A percentile compares a stretch with the other conserved stretches of the same genome.
Conservation (phyloP, 2,113 vertebrate genomes). For the Colinus virginianus region DNA sequence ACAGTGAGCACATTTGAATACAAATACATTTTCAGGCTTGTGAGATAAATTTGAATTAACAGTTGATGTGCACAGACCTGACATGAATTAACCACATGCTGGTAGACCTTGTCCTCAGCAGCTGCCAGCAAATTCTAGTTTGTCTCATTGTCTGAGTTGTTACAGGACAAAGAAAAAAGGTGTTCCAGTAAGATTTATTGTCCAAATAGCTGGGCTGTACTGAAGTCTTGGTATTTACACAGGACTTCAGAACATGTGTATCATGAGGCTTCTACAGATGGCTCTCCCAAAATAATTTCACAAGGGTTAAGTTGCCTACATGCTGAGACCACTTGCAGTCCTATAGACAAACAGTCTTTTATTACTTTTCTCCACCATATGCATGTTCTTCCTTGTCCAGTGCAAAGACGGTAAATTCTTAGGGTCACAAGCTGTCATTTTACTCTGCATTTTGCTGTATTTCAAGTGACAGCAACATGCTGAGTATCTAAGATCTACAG, state of each 20-base stretch:
- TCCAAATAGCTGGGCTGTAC: neutral
- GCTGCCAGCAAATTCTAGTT: neutral
- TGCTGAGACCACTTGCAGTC: conserved; percentile 42
- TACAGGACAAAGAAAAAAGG: neutral
- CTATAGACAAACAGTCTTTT: conserved; percentile 13
- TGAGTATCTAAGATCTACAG: neutral
- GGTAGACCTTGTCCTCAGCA: neutral
- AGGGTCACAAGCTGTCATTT: neutral
- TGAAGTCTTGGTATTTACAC: neutral
- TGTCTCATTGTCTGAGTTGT: neutral
- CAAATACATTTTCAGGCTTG: neutral
- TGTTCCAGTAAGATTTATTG: conserved; percentile 1
- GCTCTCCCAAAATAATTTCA: conserved; percentile 29
- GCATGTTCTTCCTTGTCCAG: neutral
- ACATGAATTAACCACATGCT: neutral
- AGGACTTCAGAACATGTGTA: neutral
- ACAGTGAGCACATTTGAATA: neutral
- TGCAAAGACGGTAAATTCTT: neutral
- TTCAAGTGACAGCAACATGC: neutral
- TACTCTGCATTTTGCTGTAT: neutral
- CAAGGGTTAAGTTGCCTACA: conserved; percentile 30
- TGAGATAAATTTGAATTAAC: neutral
- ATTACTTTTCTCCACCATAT: neutral
- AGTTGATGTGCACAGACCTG: neutral
- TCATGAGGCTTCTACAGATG: neutral